These are phyloP conservation scores for Tetraneura akinire DNA, from an alignment of 1,140 invertebrate genomes.

Conservation along the genomic window DNA sequence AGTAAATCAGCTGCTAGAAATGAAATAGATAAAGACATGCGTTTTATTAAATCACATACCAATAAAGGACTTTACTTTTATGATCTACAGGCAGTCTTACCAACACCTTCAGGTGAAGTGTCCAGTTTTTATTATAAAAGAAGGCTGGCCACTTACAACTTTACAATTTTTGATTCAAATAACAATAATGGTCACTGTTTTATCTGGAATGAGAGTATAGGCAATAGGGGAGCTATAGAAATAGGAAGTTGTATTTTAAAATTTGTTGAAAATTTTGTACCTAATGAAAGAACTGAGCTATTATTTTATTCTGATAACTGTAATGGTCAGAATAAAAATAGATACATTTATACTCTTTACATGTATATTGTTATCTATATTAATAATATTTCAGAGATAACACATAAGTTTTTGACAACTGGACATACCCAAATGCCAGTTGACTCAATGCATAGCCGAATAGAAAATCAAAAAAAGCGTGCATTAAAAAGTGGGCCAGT, in stretches of 20 bases:
- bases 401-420: background rate
- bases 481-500: background rate
- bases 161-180: conserved; percentile 1
- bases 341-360: background rate
- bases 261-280: conserved; percentile 11
- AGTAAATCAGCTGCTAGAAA: background rate
- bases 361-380: conserved; percentile 8
- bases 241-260: conserved; percentile 4
- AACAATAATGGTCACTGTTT: background rate
- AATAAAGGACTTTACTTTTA: conserved; percentile 4
- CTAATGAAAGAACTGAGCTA: background rate
- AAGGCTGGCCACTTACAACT: background rate
- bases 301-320: conserved; percentile 27
- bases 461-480: background rate
- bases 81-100: conserved; percentile 2
- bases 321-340: conserved; percentile 22
- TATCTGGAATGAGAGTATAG: background rate
- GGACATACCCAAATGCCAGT: conserved; percentile 8
- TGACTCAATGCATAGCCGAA: background rate
- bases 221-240: conserved; percentile 3
- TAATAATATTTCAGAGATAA: background rate
- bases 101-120: conserved; percentile 4
- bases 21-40: conserved; percentile 9
- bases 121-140: conserved; percentile 15
- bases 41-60: background rate